Percentiles rank a stretch among this genome's conserved stretches.
Evolutionary conservation across 30 jellyfish, hydroid and myxozoan genomes (phyloP).

Genomic region (Hydractinia symbiolongicarpus): DNA sequence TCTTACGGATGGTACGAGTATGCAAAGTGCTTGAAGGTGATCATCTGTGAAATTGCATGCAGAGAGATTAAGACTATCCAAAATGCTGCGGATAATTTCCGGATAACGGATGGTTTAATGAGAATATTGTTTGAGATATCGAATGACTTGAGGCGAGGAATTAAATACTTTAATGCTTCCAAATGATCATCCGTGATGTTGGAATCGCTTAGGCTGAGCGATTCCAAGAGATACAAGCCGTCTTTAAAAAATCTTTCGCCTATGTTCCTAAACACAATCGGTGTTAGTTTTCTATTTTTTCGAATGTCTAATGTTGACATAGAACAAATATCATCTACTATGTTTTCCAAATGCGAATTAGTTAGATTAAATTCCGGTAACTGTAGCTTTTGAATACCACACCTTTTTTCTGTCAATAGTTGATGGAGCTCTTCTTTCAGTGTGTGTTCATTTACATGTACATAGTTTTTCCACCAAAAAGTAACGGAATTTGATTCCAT

Average conservation of each 20-base stretch:
- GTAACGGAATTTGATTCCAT: too few relatives aligned
- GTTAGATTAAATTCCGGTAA: neutral
- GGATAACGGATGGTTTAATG: neutral
- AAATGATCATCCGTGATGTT: neutral
- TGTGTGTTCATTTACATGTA: too few relatives aligned
- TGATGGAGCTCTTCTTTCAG: too few relatives aligned
- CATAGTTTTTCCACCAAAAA: too few relatives aligned
- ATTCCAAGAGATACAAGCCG: neutral
- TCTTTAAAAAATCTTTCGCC: neutral
- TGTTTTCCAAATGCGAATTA: neutral
- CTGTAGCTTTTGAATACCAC: neutral
- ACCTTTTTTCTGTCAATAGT: too few relatives aligned
- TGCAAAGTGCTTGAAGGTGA: neutral
- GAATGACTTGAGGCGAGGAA: neutral
- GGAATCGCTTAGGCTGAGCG: neutral
- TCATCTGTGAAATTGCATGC: neutral
- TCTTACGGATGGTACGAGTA: neutral
- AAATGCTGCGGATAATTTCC: neutral
- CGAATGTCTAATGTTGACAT: neutral
- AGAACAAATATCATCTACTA: neutral
- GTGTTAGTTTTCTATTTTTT: neutral
- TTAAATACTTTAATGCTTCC: slow-evolving; percentile 1
- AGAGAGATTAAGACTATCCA: neutral
- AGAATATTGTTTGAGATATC: neutral
- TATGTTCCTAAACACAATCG: neutral